These are phyloP conservation scores for Eristalis pertinax DNA, from an alignment of 2,888 invertebrate genomes.

Conservation along the genomic window DNA sequence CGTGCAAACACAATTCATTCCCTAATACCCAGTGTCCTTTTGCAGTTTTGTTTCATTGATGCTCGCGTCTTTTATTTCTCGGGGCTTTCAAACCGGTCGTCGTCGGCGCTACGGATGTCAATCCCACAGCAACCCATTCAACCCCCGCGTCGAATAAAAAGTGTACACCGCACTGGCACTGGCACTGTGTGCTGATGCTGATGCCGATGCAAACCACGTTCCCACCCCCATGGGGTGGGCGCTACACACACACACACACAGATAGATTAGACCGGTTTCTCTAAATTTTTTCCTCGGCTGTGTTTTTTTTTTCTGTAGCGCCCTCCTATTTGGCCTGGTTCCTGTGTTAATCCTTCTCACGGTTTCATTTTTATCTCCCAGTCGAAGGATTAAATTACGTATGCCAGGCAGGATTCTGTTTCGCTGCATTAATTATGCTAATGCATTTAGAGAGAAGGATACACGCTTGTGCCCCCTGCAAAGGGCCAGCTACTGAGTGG, in stretches of 20 bases:
- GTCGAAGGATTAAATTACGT: slow-evolving; percentile 71
- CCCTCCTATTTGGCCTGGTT: slow-evolving; percentile 58
- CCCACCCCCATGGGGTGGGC: slow-evolving; percentile 2
- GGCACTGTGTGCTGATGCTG: background rate
- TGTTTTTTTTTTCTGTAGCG: slow-evolving; percentile 12
- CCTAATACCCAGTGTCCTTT: slow-evolving; percentile 53
- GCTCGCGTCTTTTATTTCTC: slow-evolving; percentile 17
- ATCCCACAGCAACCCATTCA: slow-evolving; percentile 47
- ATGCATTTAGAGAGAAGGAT: slow-evolving; percentile 59
- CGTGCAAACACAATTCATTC: slow-evolving; percentile 23
- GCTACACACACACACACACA: background rate
- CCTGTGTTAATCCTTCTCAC: slow-evolving; percentile 68
- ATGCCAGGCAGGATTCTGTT: slow-evolving; percentile 71
- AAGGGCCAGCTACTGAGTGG: slow-evolving; percentile 34
- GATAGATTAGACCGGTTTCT: slow-evolving; percentile 12
- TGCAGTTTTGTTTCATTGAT: slow-evolving; percentile 41
- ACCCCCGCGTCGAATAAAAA: slow-evolving; percentile 39
- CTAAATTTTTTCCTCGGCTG: background rate
- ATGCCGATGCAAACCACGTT: background rate
- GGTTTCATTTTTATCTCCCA: slow-evolving; percentile 69
- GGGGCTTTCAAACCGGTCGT: slow-evolving; percentile 1
- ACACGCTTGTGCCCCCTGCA: slow-evolving; percentile 18
- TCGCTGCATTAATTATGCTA: slow-evolving; percentile 73
- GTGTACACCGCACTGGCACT: background rate
- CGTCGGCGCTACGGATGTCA: slow-evolving; percentile 43